These are phyloP conservation scores for Frankliniella fusca DNA, from an alignment of 2,888 invertebrate species.

Conservation along the genomic window DNA sequence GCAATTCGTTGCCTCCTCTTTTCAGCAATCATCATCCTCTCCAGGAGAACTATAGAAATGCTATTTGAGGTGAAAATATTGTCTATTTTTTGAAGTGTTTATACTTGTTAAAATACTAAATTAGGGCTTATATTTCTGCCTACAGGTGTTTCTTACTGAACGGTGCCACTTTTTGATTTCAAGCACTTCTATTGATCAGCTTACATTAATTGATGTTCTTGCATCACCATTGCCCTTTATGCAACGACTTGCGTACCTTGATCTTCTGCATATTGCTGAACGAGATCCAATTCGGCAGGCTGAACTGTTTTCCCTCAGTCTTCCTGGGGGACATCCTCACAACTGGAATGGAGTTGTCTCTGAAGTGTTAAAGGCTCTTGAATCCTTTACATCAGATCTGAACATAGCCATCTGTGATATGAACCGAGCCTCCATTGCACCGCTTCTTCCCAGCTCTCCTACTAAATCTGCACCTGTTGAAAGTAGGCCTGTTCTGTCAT, in stretches of 20 bases:
- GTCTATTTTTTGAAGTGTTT: neutral
- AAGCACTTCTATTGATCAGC: conserved; percentile 45
- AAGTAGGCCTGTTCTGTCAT: too few relatives aligned
- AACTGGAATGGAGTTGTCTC: conserved; percentile 74
- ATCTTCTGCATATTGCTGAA: conserved; percentile 63
- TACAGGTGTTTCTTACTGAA: conserved; percentile 60
- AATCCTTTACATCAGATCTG: conserved; percentile 62
- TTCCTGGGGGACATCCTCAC: conserved; percentile 82
- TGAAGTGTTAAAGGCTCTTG: conserved; percentile 60
- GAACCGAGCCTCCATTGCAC: conserved; percentile 38
- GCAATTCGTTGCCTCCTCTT: conserved; percentile 66
- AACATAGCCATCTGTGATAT: conserved; percentile 44
- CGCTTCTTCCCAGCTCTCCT: conserved; percentile 37
- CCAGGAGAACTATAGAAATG: conserved; percentile 64
- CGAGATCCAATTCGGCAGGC: conserved; percentile 58
- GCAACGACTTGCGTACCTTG: conserved; percentile 71
- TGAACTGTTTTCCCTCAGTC: conserved; percentile 67
- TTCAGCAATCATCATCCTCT: conserved; percentile 63
- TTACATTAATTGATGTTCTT: conserved; percentile 61
- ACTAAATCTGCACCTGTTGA: conserved; percentile 43
- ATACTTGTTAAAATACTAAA: neutral
- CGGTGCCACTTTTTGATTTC: conserved; percentile 63
- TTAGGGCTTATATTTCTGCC: neutral
- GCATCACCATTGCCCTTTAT: conserved; percentile 60
- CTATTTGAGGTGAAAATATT: conserved; percentile 55